A percentile compares a stretch with the other conserved stretches of the same genome.
Evolutionary conservation across 1,140 invertebrate genomes (phyloP).

Genomic region (Thaumatotibia leucotreta): DNA sequence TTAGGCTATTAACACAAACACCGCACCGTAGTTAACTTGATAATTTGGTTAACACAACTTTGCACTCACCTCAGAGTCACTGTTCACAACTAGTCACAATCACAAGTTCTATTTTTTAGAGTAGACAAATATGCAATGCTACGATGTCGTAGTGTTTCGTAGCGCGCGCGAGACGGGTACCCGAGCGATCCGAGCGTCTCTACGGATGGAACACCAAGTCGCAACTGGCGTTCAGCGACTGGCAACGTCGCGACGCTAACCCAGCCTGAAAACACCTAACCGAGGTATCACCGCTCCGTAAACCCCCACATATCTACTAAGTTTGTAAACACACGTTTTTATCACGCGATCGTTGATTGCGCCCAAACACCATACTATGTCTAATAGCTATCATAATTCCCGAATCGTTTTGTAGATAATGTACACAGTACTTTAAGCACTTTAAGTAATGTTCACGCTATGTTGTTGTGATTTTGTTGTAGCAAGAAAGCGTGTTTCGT

Average conservation of each 20-base stretch:
- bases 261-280: constrained; percentile 36
- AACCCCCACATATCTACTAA: not conserved
- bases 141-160: constrained; percentile 45
- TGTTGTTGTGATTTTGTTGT: too few relatives aligned
- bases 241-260: constrained; percentile 21
- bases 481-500: too few relatives aligned
- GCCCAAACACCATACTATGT: not conserved
- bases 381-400: not conserved
- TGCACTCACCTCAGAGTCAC: not conserved
- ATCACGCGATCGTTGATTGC: constrained; percentile 24
- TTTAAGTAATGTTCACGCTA: too few relatives aligned
- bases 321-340: constrained; percentile 27
- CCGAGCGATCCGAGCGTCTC: constrained; percentile 24
- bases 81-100: not conserved
- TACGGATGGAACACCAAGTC: constrained; percentile 31
- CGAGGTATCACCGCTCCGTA: constrained; percentile 10
- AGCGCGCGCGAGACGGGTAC: constrained; percentile 19
- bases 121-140: constrained; percentile 21
- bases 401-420: not conserved
- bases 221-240: constrained; percentile 44
- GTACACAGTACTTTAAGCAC: too few relatives aligned
- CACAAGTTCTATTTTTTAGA: not conserved
- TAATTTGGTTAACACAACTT: constrained; percentile 11
- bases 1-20: constrained; percentile 10
- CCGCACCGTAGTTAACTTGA: not conserved